Evolutionary conservation across 2,113 vertebrate genomes (phyloP), one percentile per base, ranked within the genome.

Genomic region (Corythornis vintsioides): DNA sequence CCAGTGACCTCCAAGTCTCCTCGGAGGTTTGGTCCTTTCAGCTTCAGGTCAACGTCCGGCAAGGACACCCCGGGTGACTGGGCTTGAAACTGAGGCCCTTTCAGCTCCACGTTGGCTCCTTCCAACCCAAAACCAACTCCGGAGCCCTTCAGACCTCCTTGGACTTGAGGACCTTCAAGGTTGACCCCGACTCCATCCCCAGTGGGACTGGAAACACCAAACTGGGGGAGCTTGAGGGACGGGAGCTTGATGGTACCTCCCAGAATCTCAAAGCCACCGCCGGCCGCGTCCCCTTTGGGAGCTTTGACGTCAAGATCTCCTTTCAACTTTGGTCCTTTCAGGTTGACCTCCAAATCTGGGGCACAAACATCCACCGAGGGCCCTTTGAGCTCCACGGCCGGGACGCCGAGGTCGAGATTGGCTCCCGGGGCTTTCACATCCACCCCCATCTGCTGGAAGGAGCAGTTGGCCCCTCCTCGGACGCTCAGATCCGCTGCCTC

Each of bases 311-410:
- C 90, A 1, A 97, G 63, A 4, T 97, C 97, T 55, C 97, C 97
- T 86, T 97, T 96, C 59, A 97, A 3, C 59, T 94, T 96, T 97
- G 98, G 97, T 96, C 97, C 97, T 96, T 97, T 97, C 91, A 97
- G 42, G 77, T 89, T 96, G 19, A 96, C 53, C 2, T 97, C 97
- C 72, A 96, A 28, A 31, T 86, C 95, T 0, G 76, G 94, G 18
- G 50, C 15, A 0, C 95, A 90, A 43, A 94, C 15, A 0, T 76
- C 93, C 72, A 83, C 55, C 1, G 94, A 92, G 3, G 97, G 96
- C 11, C 72, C 93, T 56, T 86, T 78, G 65, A 93, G 26, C 3
- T 48, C 93, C 2, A 95, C 2, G 2, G 35, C 66, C 1, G 94
- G 53, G 31, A 25, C 2, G 26, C 79, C 24, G 2, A 94, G 33